Evolutionary conservation across 1,140 invertebrate species (phyloP), one percentile per base, ranked within the genome.

Genomic region (Orchesella cincta): DNA sequence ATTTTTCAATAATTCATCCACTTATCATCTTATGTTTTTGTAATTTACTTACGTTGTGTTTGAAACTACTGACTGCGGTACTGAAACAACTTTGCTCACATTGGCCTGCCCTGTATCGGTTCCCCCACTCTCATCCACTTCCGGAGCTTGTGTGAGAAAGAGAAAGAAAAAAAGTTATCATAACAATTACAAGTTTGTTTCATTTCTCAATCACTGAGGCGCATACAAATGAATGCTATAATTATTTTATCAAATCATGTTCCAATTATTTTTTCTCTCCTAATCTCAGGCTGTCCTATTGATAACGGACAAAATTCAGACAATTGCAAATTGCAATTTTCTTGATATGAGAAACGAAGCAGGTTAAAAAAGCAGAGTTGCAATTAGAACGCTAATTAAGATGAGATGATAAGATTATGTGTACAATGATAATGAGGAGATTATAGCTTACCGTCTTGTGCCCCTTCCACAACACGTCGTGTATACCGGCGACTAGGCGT

Each of bases 401-500:
- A 57, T 57, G 23, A 57, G 52, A 57, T 23, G 12, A 57, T 57
- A 57, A 57, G 12, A 57, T 57, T 14, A 57, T 18, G 23, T 57
- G 14, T 57, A n/a, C 52, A 18, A 3, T 3, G 8, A 26, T 57
- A n/a, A n/a, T n/a, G n/a, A n/a, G n/a, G n/a, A n/a, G 29, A 23
- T 73, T 39, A 16, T 28, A 71, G 78, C 86, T 86, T 83, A 85
- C 87, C 83, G 80, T 88, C 87, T 78, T 86, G 84, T 80, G 87
- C 85, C 34, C 90, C 90, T 85, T 93, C 92, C 73, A 92, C 89
- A 76, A 91, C 88, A 77, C 93, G 89, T 79, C 94, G 88, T 81
- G 78, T 81, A 64, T 78, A 80, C n/a, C 95, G 88, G 80, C 94
- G 89, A 78, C 95, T 97, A 8, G 95, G 93, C n/a, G 92, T 93